These are phyloP conservation scores for Meloidogyne hapla DNA, from an alignment of 1,140 invertebrate genomes.

Conservation along the genomic window DNA sequence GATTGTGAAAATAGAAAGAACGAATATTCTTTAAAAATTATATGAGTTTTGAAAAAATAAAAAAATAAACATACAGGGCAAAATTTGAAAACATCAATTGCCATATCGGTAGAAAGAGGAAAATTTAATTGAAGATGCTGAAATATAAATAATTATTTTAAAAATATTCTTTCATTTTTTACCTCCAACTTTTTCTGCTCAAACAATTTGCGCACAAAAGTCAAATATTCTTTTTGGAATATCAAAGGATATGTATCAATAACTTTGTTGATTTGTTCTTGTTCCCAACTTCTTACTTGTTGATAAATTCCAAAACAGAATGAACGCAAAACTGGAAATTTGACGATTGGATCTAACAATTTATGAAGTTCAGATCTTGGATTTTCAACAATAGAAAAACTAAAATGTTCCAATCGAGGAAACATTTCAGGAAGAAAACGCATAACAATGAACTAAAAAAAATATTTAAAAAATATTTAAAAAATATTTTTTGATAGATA, in stretches of 20 bases:
- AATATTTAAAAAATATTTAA: not conserved
- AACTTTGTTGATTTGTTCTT: not conserved
- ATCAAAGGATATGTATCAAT: not conserved
- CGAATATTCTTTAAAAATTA: not conserved
- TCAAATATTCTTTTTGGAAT: not conserved
- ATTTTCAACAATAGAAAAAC: not conserved
- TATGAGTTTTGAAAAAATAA: not conserved
- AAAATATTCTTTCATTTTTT: not conserved
- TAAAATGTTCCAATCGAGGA: not conserved
- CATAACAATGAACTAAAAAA: not conserved
- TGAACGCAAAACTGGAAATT: not conserved
- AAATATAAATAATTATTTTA: not conserved
- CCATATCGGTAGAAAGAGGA: not conserved
- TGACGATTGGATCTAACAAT: not conserved
- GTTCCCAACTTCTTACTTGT: not conserved
- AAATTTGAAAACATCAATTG: not conserved
- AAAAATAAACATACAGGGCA: not conserved
- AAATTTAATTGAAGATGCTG: not conserved
- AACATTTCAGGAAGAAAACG: not conserved
- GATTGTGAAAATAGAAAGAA: not conserved
- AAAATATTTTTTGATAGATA: too few relatives aligned
- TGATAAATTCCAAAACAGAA: not conserved
- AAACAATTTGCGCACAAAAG: not conserved
- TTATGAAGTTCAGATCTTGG: not conserved
- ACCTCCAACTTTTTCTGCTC: not conserved